phyloP scores from a whole-genome alignment of 2,888 invertebrate species.

The Macrophya annulata region DNA sequence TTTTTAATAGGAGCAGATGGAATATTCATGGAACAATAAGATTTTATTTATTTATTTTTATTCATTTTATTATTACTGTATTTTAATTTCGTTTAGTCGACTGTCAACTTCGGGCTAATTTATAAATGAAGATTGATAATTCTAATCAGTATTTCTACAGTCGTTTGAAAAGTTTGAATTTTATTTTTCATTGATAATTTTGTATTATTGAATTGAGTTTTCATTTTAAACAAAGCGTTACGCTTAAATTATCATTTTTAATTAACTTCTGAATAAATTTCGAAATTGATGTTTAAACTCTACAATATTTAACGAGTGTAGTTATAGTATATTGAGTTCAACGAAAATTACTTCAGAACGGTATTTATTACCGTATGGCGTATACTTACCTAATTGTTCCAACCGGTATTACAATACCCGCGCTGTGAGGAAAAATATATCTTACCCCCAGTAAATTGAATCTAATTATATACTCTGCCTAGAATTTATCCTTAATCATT shows the following conservation, averaged over 20 bases:
- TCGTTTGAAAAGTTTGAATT: not conserved
- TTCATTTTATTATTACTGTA: not conserved
- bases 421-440: not conserved
- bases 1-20: too few species aligned
- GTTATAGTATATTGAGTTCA: not conserved
- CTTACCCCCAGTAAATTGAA: not conserved
- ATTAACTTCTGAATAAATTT: not conserved
- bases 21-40: too few species aligned
- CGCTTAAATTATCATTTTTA: not conserved
- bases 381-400: not conserved
- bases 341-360: not conserved
- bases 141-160: not conserved
- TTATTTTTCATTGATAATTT: not conserved
- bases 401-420: not conserved
- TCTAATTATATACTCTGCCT: not conserved
- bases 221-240: not conserved
- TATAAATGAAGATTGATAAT: not conserved
- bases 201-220: not conserved
- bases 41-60: too few species aligned
- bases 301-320: not conserved
- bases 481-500: not conserved
- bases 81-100: too few species aligned
- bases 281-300: not conserved
- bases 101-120: not conserved
- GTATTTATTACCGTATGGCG: conserved; percentile 22